Evolutionary conservation across 2,113 vertebrate species (phyloP).

Genomic region (Cacatua alba): DNA sequence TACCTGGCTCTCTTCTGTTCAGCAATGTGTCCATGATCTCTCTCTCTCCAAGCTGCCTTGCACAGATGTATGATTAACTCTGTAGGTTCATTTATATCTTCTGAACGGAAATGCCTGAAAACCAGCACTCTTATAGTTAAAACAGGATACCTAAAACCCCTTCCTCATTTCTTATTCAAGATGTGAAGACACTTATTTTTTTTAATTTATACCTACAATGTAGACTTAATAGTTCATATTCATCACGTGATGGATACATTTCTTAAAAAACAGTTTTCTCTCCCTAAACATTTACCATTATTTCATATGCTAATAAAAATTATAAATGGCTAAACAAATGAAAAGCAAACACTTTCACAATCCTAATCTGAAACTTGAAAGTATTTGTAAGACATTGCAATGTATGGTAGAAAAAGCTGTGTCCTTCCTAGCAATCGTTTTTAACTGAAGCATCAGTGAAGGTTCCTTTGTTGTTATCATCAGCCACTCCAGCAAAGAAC

Average conservation of each 20-base stretch:
- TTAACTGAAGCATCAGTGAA: neutral
- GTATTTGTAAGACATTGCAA: neutral
- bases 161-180: neutral
- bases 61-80: neutral
- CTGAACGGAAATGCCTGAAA: neutral
- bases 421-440: neutral
- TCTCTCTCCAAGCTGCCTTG: neutral
- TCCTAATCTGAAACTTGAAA: neutral
- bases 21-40: fast-evolving
- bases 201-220: neutral
- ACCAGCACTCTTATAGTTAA: neutral
- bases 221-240: neutral
- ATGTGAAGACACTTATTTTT: neutral
- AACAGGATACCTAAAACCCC: neutral
- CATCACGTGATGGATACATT: neutral
- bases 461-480: neutral
- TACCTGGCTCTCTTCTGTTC: neutral
- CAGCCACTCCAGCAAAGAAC: neutral
- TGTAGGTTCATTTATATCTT: neutral
- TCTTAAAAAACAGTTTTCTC: neutral
- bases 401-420: neutral
- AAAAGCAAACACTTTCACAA: neutral
- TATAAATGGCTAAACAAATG: neutral
- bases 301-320: neutral
- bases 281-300: neutral